Percentiles rank a stretch among this genome's conserved stretches.
phyloP scores from a whole-genome alignment of 1,140 invertebrate species.

The Wasmannia auropunctata region DNA sequence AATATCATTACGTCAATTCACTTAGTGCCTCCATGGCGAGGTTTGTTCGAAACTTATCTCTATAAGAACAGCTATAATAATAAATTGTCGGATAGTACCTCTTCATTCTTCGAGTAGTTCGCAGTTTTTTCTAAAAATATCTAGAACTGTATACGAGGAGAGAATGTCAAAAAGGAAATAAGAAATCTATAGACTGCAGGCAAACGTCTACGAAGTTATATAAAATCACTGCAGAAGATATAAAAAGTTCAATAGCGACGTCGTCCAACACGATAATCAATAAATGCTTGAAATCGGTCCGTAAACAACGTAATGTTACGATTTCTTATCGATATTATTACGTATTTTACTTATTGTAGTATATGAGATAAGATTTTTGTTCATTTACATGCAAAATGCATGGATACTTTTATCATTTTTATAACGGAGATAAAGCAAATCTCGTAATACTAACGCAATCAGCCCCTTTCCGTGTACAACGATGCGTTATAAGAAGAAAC shows the following conservation, averaged over 20 bases:
- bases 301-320: not conserved
- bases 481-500: conserved; percentile 3
- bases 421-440: not conserved
- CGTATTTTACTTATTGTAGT: not conserved
- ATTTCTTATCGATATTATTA: not conserved
- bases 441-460: conserved; percentile 1
- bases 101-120: not conserved
- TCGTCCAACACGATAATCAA: not conserved
- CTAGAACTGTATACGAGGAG: not conserved
- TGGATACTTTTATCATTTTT: not conserved
- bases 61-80: not conserved
- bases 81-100: not conserved
- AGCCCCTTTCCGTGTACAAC: not conserved
- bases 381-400: not conserved
- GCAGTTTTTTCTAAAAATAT: not conserved
- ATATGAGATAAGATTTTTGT: not conserved
- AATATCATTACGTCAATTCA: not conserved
- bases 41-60: not conserved
- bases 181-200: too few species aligned
- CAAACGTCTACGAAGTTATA: not conserved
- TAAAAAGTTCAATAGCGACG: not conserved
- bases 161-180: not conserved
- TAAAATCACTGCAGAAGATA: not conserved
- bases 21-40: not conserved
- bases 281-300: not conserved